Percentiles rank a stretch among this genome's conserved stretches.
Conservation (phyloP, 2,113 vertebrate genomes). For the Amazona vittata region DNA sequence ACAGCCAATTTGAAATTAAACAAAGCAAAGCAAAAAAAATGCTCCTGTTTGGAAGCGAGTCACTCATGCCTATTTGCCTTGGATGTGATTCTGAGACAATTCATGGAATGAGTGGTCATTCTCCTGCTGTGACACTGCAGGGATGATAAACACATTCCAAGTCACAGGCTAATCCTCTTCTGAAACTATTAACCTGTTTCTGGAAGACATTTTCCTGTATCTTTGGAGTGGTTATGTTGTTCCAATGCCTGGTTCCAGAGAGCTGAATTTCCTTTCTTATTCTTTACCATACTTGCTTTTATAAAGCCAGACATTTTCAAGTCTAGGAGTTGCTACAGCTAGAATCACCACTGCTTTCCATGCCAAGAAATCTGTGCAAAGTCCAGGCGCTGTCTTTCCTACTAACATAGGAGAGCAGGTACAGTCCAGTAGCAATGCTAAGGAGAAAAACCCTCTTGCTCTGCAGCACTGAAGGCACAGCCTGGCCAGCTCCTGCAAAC, state of each 20-base stretch:
- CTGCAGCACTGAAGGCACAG: not conserved
- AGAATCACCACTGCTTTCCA: not conserved
- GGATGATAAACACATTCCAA: not conserved
- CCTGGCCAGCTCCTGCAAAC: not conserved
- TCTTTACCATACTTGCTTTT: not conserved
- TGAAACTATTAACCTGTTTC: slow-evolving; percentile 21
- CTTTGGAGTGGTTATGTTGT: not conserved
- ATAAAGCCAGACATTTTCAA: not conserved
- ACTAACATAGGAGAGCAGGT: not conserved
- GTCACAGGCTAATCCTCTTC: not conserved
- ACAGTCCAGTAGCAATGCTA: not conserved
- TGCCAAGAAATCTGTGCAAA: not conserved
- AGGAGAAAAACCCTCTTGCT: not conserved
- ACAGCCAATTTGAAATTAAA: slow-evolving; percentile 35
- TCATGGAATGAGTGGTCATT: not conserved
- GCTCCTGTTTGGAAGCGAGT: not conserved
- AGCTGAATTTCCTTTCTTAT: not conserved
- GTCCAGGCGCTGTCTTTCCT: not conserved
- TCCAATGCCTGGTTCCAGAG: not conserved
- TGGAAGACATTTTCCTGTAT: not conserved
- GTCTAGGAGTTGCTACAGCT: not conserved
- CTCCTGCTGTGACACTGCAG: not conserved
- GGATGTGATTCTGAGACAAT: slow-evolving; percentile 2
- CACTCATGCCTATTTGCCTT: not conserved
- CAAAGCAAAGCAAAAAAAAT: slow-evolving; percentile 16